phyloP scores from a whole-genome alignment of 1,140 invertebrate genomes.

The Pseudomyrmex sp. region DNA sequence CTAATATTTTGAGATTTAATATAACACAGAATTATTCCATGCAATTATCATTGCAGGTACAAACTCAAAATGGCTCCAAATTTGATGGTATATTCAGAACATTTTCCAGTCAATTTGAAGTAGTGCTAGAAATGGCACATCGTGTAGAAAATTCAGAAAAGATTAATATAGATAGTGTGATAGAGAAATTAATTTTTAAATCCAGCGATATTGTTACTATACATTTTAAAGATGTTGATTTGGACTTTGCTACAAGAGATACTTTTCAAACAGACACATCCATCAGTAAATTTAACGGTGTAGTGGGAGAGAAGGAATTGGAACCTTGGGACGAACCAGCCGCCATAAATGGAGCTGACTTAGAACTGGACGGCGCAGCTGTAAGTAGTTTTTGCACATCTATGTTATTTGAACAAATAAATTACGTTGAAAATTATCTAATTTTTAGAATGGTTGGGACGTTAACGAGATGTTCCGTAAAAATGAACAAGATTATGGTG shows the following conservation, averaged over 20 bases:
- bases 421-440: neutral
- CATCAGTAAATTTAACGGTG: conserved; percentile 88
- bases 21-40: neutral
- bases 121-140: conserved; percentile 94
- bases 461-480: conserved; percentile 97
- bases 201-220: conserved; percentile 93
- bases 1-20: neutral
- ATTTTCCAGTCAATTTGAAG: conserved; percentile 93
- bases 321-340: conserved; percentile 93
- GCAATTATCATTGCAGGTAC: conserved; percentile 84
- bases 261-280: conserved; percentile 94
- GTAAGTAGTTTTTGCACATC: conserved; percentile 76
- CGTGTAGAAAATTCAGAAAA: conserved; percentile 90
- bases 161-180: conserved; percentile 89
- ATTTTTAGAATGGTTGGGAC: conserved; percentile 95
- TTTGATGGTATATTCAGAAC: conserved; percentile 95
- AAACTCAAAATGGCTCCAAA: conserved; percentile 91
- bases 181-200: conserved; percentile 95
- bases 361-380: conserved; percentile 88
- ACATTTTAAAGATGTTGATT: conserved; percentile 92
- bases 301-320: conserved; percentile 91
- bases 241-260: conserved; percentile 94
- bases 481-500: conserved; percentile 96
- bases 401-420: neutral
- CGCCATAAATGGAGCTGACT: conserved; percentile 87